phyloP scores from a whole-genome alignment of 2,113 vertebrate species.

The Taurulus bubalis region DNA sequence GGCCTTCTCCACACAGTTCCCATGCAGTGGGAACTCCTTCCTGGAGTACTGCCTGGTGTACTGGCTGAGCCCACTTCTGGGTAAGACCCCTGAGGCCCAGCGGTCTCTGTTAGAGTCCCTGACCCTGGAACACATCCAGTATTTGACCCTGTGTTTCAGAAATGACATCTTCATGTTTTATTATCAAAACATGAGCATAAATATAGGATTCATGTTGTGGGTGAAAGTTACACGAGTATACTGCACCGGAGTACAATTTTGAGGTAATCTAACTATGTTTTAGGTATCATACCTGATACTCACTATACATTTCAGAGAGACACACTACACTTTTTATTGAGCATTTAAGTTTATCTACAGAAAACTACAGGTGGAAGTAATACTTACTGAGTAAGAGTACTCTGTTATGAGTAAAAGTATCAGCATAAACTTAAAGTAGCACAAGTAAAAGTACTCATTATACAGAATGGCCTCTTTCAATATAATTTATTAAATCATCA shows the following conservation, averaged over 20 bases:
- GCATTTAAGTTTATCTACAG: background rate
- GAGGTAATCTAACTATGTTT: background rate
- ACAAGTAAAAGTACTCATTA: background rate
- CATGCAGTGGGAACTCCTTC: constrained; percentile 88
- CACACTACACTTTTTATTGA: background rate
- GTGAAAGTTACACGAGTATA: too few relatives aligned
- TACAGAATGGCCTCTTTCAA: background rate
- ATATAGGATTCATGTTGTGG: too few relatives aligned
- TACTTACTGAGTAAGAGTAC: background rate
- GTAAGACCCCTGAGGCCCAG: constrained; percentile 78
- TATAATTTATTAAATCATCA: background rate
- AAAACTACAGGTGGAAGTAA: background rate
- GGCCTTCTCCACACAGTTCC: constrained; percentile 91
- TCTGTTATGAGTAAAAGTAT: background rate
- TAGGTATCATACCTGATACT: background rate
- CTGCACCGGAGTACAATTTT: too few relatives aligned
- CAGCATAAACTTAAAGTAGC: background rate
- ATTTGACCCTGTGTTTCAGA: too few relatives aligned
- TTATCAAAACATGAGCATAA: too few relatives aligned
- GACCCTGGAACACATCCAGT: too few relatives aligned
- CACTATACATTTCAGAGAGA: background rate
- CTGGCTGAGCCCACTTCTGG: constrained; percentile 90
- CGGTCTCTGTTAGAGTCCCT: too few relatives aligned
- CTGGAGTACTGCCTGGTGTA: constrained; percentile 88
- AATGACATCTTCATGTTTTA: too few relatives aligned